Evolutionary conservation across 92 coral and sea anemone genomes (phyloP).

Genomic region (Porites divaricata): DNA sequence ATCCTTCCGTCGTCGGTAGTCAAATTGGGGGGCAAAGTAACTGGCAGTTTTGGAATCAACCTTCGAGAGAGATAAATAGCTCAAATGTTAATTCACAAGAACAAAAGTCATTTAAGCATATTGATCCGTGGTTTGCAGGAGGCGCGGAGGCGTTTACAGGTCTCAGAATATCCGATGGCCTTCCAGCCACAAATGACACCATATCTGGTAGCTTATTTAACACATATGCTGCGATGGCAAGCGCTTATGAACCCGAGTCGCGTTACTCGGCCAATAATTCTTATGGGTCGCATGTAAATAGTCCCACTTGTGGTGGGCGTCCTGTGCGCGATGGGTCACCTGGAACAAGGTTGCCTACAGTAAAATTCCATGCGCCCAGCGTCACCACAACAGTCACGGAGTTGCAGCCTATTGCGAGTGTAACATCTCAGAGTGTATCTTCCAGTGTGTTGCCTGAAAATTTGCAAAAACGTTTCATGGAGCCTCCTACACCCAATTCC

Average conservation of each 20-base stretch:
- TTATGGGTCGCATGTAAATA: neutral
- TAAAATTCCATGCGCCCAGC: neutral
- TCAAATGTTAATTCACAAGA: neutral
- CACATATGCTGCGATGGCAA: neutral
- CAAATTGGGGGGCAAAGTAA: neutral
- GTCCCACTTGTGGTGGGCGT: neutral
- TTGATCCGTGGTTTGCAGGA: neutral
- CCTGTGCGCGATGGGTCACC: neutral
- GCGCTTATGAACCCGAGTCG: neutral
- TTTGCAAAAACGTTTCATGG: neutral
- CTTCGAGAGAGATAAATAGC: neutral
- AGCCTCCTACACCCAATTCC: neutral
- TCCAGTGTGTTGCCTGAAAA: neutral
- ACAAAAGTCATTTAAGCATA: neutral
- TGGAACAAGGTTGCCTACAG: neutral
- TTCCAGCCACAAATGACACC: neutral
- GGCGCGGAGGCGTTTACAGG: neutral
- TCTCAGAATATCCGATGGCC: neutral
- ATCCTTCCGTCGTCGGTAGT: neutral
- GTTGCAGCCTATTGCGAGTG: neutral
- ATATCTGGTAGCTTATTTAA: neutral
- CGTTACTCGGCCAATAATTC: neutral
- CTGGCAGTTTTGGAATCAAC: slow-evolving; percentile 6
- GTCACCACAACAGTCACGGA: neutral
- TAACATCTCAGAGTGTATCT: neutral